Conservation (phyloP, 2,113 vertebrate genomes). For the Lepus europaeus region DNA sequence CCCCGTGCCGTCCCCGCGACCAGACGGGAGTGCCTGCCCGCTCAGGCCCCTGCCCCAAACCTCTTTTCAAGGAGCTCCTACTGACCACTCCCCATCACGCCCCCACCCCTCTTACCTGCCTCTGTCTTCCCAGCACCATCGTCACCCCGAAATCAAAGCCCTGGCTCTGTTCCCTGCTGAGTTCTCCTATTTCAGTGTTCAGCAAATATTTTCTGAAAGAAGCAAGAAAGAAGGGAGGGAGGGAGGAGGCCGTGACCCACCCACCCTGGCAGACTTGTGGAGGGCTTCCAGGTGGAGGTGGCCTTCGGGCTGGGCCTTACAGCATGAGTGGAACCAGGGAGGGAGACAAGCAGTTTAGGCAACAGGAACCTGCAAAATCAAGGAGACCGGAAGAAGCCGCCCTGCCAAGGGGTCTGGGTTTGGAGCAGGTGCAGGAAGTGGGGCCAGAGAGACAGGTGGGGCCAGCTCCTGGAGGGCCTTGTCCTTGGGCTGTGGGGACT, state of each 20-base stretch:
- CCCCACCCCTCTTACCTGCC: neutral
- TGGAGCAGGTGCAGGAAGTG: neutral
- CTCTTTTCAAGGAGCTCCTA: neutral
- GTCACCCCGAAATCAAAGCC: neutral
- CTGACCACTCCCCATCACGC: neutral
- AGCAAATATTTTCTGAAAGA: neutral
- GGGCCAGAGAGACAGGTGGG: neutral
- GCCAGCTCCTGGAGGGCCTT: neutral
- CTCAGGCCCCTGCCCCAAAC: neutral
- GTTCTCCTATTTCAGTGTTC: neutral
- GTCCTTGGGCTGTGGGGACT: neutral
- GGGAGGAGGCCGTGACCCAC: neutral
- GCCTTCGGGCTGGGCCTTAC: neutral
- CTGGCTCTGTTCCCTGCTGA: neutral
- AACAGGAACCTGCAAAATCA: neutral
- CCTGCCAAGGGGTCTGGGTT: neutral
- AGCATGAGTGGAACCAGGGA: neutral
- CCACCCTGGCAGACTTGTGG: neutral
- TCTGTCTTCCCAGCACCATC: neutral
- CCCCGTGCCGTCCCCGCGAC: too few species aligned
- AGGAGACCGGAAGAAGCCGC: neutral
- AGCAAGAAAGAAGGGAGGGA: too few species aligned
- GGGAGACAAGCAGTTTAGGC: neutral
- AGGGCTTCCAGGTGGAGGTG: neutral
- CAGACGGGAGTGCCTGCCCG: too few species aligned